phyloP scores from a whole-genome alignment of 2,888 invertebrate species.

The Pardosa pseudoannulata region DNA sequence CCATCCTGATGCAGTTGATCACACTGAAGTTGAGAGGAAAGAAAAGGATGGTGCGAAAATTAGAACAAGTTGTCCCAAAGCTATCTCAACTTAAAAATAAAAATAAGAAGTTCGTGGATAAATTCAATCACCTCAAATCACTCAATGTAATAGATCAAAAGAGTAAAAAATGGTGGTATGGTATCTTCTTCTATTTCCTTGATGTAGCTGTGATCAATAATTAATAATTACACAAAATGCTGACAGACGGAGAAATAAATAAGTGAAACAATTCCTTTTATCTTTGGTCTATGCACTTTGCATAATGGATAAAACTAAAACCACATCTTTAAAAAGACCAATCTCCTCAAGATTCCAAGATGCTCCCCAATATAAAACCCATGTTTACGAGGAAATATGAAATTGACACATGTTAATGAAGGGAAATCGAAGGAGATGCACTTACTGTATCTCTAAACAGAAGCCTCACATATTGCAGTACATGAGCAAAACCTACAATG shows the following conservation, averaged over 20 bases:
- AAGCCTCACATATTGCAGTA: too few species aligned
- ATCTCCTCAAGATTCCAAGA: not conserved
- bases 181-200: not conserved
- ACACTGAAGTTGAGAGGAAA: not conserved
- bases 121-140: not conserved
- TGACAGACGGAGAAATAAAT: not conserved
- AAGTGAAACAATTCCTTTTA: not conserved
- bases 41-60: not conserved
- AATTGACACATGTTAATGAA: too few species aligned
- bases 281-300: not conserved
- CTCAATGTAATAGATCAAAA: not conserved
- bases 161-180: not conserved
- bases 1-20: not conserved
- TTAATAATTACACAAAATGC: not conserved
- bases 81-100: not conserved
- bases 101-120: not conserved
- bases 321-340: conserved; percentile 5
- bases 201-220: not conserved
- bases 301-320: not conserved
- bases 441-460: too few species aligned
- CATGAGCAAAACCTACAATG: too few species aligned
- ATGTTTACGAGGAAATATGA: too few species aligned
- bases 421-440: too few species aligned
- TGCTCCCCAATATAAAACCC: not conserved
- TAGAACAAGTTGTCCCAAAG: not conserved